Conservation (phyloP, 2,113 vertebrate species). For the Aegithalos caudatus region DNA sequence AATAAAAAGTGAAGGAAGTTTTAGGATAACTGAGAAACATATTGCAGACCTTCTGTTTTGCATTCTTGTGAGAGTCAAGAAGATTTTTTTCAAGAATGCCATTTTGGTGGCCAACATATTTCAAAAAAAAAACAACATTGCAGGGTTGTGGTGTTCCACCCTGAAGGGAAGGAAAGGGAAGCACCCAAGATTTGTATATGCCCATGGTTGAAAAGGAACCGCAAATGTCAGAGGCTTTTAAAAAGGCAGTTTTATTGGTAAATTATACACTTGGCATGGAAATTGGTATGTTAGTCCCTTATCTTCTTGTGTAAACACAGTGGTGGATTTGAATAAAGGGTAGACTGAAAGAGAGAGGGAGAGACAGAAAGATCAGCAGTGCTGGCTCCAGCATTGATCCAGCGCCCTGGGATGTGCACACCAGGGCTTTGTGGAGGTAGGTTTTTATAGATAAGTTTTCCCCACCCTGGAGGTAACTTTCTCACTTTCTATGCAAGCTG, state of each 20-base stretch:
- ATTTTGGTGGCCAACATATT: not conserved
- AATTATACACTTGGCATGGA: not conserved
- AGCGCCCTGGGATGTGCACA: not conserved
- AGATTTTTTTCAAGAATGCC: not conserved
- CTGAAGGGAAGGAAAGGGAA: not conserved
- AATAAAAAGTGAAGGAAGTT: not conserved
- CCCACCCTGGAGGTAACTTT: not conserved
- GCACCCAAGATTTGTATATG: not conserved
- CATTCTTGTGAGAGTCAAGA: not conserved
- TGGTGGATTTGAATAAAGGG: not conserved
- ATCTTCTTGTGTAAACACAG: not conserved
- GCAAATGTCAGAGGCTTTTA: not conserved
- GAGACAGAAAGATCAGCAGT: not conserved
- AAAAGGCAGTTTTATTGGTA: not conserved
- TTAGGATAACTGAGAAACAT: not conserved
- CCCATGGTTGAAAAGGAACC: not conserved
- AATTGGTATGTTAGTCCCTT: not conserved
- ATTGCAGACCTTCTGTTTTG: not conserved
- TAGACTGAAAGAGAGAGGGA: not conserved
- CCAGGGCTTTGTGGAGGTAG: not conserved
- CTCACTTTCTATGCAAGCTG: not conserved
- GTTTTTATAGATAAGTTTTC: not conserved
- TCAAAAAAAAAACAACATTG: not conserved
- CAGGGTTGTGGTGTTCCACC: not conserved
- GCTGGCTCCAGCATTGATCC: not conserved